Conservation (phyloP, 2,113 vertebrate genomes). For the Eclectus roratus region DNA sequence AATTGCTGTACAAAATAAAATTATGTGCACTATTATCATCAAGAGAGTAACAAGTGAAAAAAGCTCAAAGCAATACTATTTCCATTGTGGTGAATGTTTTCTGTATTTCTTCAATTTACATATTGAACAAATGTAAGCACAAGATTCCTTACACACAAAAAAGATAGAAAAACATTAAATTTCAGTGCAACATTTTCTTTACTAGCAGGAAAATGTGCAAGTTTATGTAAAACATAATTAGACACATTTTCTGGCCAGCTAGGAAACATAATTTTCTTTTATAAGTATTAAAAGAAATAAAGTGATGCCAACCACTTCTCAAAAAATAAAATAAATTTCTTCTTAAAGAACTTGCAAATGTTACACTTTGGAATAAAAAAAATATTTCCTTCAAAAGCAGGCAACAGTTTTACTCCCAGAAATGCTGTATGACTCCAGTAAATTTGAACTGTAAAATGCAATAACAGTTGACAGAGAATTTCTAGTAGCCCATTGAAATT, state of each 20-base stretch:
- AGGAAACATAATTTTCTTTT: neutral
- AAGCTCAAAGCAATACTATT: neutral
- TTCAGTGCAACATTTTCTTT: neutral
- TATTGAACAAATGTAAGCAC: neutral
- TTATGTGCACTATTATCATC: neutral
- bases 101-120: neutral
- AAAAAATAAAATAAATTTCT: neutral
- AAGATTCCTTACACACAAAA: neutral
- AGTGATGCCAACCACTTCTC: neutral
- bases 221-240: neutral
- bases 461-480: neutral
- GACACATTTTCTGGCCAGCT: neutral
- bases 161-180: neutral
- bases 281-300: neutral
- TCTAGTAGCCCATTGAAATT: neutral
- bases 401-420: neutral
- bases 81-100: neutral
- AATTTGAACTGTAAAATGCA: neutral
- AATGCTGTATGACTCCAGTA: neutral
- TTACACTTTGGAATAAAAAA: neutral
- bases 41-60: conserved; percentile 9
- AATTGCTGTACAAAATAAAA: conserved; percentile 8
- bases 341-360: neutral
- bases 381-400: neutral
- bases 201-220: neutral